A percentile compares a stretch with the other conserved stretches of the same genome.
phyloP scores from a whole-genome alignment of 1,140 invertebrate species.

The Diuraphis noxia region DNA sequence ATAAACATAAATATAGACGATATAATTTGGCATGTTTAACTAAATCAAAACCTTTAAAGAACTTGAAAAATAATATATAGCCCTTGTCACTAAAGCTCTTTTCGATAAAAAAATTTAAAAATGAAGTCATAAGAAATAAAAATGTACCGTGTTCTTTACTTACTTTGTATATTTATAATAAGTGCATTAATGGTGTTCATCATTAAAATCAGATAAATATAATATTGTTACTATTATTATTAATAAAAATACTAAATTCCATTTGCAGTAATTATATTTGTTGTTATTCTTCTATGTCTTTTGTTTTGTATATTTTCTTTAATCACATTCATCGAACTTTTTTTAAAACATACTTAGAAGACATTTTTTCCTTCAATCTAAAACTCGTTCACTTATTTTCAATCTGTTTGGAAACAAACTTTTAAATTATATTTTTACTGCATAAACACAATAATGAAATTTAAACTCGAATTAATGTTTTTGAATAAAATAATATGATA shows the following conservation, averaged over 20 bases:
- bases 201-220: neutral
- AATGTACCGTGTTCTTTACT: neutral
- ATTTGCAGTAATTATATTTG: neutral
- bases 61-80: neutral
- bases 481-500: neutral
- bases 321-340: neutral
- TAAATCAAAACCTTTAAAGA: neutral
- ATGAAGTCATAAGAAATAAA: neutral
- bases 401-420: neutral
- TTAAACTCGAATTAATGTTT: neutral
- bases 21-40: neutral
- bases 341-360: neutral
- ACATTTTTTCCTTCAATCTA: neutral
- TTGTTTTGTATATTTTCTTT: neutral
- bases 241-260: neutral
- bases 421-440: constrained; percentile 8
- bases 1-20: neutral
- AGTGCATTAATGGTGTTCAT: neutral
- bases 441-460: neutral
- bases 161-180: neutral
- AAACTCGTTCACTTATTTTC: neutral
- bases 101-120: neutral
- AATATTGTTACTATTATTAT: neutral
- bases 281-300: neutral
- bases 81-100: neutral